phyloP scores from a whole-genome alignment of 2,888 invertebrate species.

The Rhopalosiphum nymphaeae region DNA sequence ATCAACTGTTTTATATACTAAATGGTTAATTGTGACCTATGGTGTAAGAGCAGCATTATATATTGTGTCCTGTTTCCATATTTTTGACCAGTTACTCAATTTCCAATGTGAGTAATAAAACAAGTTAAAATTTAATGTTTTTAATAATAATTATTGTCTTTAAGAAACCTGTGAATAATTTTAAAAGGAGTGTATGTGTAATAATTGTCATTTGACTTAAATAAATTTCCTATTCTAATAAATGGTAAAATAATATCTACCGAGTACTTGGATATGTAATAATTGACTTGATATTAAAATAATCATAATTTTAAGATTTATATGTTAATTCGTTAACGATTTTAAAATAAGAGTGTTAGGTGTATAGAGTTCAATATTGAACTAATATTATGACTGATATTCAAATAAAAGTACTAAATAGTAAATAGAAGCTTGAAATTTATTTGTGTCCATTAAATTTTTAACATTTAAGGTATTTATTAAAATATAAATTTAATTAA shows the following conservation, averaged over 20 bases:
- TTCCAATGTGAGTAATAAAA: not conserved
- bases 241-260: constrained; percentile 5
- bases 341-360: constrained; percentile 22
- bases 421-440: not conserved
- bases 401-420: constrained; percentile 24
- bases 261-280: constrained; percentile 14
- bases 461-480: not conserved
- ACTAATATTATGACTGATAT: constrained; percentile 12
- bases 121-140: constrained; percentile 10
- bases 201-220: not conserved
- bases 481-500: not conserved
- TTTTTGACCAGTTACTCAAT: not conserved
- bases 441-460: constrained; percentile 1
- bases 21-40: not conserved
- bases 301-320: constrained; percentile 10
- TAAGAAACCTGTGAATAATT: constrained; percentile 16
- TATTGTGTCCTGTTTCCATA: not conserved
- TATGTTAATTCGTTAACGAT: constrained; percentile 28
- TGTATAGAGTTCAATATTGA: constrained; percentile 24
- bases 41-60: not conserved
- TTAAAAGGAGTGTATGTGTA: not conserved
- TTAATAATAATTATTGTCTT: not conserved
- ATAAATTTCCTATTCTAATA: constrained; percentile 10
- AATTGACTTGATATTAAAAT: constrained; percentile 22
- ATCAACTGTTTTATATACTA: not conserved